A percentile compares a stretch with the other conserved stretches of the same genome.
phyloP scores from a whole-genome alignment of 2,113 vertebrate species.

The Buteo buteo region DNA sequence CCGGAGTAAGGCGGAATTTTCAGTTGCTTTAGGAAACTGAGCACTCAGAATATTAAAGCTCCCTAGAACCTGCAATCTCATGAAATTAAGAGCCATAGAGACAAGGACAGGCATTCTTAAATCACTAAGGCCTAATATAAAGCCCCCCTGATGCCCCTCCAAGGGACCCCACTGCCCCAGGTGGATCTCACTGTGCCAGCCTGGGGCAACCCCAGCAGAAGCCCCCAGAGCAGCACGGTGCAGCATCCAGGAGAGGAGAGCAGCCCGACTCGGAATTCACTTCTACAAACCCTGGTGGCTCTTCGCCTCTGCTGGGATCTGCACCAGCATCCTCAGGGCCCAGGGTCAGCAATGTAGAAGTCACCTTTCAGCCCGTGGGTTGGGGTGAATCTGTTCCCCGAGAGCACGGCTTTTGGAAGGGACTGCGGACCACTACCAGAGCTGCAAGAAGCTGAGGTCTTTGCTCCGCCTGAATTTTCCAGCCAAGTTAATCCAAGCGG shows the following conservation, averaged over 20 bases:
- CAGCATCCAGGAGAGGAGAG: background rate
- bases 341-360: background rate
- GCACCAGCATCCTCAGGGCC: background rate
- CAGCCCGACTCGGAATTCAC: background rate
- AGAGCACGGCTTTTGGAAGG: background rate
- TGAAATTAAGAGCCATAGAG: background rate
- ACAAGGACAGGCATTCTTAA: background rate
- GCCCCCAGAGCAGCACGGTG: background rate
- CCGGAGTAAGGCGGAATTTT: background rate
- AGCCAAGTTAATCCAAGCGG: background rate
- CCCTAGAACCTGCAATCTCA: background rate
- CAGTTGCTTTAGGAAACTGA: background rate
- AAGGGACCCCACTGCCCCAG: background rate
- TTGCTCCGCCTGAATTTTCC: background rate
- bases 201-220: background rate
- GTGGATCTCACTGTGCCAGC: background rate
- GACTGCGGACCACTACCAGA: fast-evolving
- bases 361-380: background rate
- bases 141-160: background rate
- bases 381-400: background rate
- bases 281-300: background rate
- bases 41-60: background rate
- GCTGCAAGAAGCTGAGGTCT: background rate
- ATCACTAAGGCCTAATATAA: background rate
- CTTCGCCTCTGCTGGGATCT: background rate